Conservation (phyloP, 1,140 invertebrate species). For the Bombus vancouverensis region DNA sequence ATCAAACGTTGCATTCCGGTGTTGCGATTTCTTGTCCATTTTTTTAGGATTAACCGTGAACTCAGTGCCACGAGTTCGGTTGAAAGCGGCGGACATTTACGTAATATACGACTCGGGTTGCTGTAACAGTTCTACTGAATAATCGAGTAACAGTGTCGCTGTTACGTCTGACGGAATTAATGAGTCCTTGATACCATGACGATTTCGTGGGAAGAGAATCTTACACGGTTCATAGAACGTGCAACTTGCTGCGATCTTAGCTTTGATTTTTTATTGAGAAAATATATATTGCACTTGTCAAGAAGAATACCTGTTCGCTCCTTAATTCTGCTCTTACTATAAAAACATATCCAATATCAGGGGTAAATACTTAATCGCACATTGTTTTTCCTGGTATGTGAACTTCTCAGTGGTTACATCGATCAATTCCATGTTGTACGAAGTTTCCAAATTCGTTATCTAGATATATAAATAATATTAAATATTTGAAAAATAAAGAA, state of each 20-base stretch:
- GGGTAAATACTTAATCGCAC: no score
- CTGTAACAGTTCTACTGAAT: slow-evolving; percentile 29
- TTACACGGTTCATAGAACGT: background rate
- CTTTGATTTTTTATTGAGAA: background rate
- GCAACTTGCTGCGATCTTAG: background rate
- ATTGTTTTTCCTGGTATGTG: no score
- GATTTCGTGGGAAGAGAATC: slow-evolving; percentile 16
- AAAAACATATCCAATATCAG: no score
- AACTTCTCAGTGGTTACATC: no score
- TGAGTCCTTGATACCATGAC: background rate
- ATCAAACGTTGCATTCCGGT: slow-evolving; percentile 37
- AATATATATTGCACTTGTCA: no score
- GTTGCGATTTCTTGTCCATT: slow-evolving; percentile 34
- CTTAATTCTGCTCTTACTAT: no score
- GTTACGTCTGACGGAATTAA: slow-evolving; percentile 10
- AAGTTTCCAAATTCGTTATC: no score
- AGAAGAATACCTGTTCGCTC: no score
- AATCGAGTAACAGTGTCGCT: slow-evolving; percentile 24
- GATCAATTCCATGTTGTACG: no score
- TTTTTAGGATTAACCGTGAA: slow-evolving; percentile 29
- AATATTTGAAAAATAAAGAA: no score
- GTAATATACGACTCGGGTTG: slow-evolving; percentile 24
- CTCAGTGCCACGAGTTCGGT: background rate
- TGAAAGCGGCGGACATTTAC: slow-evolving; percentile 20
- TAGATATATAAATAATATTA: no score